Percentiles rank a stretch among this genome's conserved stretches.
Conservation (phyloP, 2,888 invertebrate species). For the Drosophila maculinotata region DNA sequence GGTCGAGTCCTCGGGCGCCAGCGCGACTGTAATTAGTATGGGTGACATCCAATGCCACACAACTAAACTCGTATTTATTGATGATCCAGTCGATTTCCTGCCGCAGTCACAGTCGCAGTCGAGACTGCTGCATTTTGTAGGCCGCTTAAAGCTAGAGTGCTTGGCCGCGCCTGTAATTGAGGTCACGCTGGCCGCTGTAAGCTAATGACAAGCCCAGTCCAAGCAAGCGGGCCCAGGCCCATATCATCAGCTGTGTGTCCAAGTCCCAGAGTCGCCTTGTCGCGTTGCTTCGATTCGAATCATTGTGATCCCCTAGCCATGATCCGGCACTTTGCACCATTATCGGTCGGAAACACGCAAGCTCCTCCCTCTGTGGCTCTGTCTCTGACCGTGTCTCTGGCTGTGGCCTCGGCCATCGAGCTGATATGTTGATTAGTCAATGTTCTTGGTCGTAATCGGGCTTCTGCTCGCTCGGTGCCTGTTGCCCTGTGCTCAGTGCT, state of each 20-base stretch:
- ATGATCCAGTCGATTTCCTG: slow-evolving; percentile 79
- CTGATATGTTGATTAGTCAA: slow-evolving; percentile 78
- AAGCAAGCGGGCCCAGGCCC: slow-evolving; percentile 50
- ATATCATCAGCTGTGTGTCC: slow-evolving; percentile 62
- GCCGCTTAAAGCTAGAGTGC: slow-evolving; percentile 3
- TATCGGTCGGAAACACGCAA: slow-evolving; percentile 66
- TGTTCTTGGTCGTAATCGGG: slow-evolving; percentile 45
- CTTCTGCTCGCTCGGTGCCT: slow-evolving; percentile 13
- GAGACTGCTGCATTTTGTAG: slow-evolving; percentile 9
- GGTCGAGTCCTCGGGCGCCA: slow-evolving; percentile 26
- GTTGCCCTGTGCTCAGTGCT: too few relatives aligned
- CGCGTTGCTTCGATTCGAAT: slow-evolving; percentile 34
- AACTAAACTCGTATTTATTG: slow-evolving; percentile 78
- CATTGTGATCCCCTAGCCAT: slow-evolving; percentile 27
- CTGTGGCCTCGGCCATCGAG: slow-evolving; percentile 46
- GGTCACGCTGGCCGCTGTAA: slow-evolving; percentile 72
- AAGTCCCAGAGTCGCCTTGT: slow-evolving; percentile 11
- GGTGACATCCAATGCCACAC: slow-evolving; percentile 67
- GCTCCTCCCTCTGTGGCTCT: slow-evolving; percentile 12
- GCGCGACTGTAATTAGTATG: slow-evolving; percentile 11
- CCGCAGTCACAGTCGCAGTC: slow-evolving; percentile 59
- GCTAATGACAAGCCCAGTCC: slow-evolving; percentile 75
- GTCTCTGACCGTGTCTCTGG: slow-evolving; percentile 5
- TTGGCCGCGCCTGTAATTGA: slow-evolving; percentile 59
- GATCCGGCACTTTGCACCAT: slow-evolving; percentile 72